Evolutionary conservation across 2,888 invertebrate genomes (phyloP).

Genomic region (Lepidochitona cinerea): DNA sequence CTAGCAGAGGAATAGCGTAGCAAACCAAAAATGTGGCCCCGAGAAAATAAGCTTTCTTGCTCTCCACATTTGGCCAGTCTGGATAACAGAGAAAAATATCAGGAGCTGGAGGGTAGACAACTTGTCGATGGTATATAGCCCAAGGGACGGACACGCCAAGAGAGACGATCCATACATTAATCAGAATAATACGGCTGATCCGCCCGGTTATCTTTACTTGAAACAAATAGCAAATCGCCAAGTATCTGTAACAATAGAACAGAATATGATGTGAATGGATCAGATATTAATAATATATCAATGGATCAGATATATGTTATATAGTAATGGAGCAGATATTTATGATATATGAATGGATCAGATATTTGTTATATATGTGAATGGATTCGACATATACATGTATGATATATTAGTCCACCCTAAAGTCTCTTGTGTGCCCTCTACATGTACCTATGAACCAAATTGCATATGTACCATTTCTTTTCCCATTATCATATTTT

Average conservation of each 20-base stretch:
- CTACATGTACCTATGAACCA: too few species aligned
- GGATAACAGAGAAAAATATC: slow-evolving; percentile 41
- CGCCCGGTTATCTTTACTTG: slow-evolving; percentile 92
- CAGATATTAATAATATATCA: too few species aligned
- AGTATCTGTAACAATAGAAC: slow-evolving; percentile 80
- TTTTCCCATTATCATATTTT: too few species aligned
- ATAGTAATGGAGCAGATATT: too few species aligned
- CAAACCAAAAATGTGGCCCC: slow-evolving; percentile 90
- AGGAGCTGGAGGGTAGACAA: slow-evolving; percentile 19
- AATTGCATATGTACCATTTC: too few species aligned
- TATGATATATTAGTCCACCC: too few species aligned
- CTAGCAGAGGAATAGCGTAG: slow-evolving; percentile 90
- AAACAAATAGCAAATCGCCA: slow-evolving; percentile 96
- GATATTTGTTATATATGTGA: too few species aligned
- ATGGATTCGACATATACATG: too few species aligned
- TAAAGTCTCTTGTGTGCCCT: too few species aligned
- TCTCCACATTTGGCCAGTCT: slow-evolving; percentile 86
- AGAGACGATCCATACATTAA: slow-evolving; percentile 91
- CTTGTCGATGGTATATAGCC: slow-evolving; percentile 87
- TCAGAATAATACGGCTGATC: slow-evolving; percentile 88
- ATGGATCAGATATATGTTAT: too few species aligned
- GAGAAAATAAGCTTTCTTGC: slow-evolving; percentile 88
- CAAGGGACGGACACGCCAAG: slow-evolving; percentile 89
- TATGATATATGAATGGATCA: too few species aligned
- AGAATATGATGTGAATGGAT: background rate